Base-by-base conservation (phyloP, 2,888 invertebrate species). In the Ophraella communa region DNA sequence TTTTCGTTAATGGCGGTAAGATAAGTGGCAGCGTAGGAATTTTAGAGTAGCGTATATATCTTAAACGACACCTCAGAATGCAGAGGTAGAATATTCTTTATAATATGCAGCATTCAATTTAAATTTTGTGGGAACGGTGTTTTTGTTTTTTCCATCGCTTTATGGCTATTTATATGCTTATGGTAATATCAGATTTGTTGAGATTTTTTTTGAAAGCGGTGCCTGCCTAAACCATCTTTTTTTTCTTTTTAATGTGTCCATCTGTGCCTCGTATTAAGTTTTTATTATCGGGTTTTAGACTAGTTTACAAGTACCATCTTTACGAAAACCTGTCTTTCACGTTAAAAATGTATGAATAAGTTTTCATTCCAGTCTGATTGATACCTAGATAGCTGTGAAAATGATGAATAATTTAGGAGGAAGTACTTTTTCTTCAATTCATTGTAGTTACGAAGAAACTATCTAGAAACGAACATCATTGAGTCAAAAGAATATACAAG, bases 71-170 rank as follows among this genome's bases (percentile, higher is more conserved):
- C 77, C 76, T 77, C 73, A 79, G 78, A 78, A 78, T 78, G 78
- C 76, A 73, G 76, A 73, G 75, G 75, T 74, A 74, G 79, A 79
- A 78, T 79, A 78, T 79, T 78, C 79, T 74, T 77, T 78, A 79
- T 78, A 79, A 79, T 79, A 79, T 79, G 79, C 79, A 75, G 78
- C 77, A 79, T 79, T 79, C 78, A 79, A 79, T 79, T 79, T 78
- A 79, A 79, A 79, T 79, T 79, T 79, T 78, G 79, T 78, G 79
- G 74, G 78, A 78, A 79, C 76, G 76, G 76, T 72, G 76, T 75
- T 76, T 51, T 76, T 76, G 73, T 76, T 76, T 76, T 76, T 77
- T 75, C 74, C 74, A 75, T 73, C 75, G 76, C 76, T 78, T 77
- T 77, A 78, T 78, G 75, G 78, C 77, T 79, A 78, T 79, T 78